phyloP scores from a whole-genome alignment of 2,797 vertebrate genomes.

The Hyperoplus immaculatus region DNA sequence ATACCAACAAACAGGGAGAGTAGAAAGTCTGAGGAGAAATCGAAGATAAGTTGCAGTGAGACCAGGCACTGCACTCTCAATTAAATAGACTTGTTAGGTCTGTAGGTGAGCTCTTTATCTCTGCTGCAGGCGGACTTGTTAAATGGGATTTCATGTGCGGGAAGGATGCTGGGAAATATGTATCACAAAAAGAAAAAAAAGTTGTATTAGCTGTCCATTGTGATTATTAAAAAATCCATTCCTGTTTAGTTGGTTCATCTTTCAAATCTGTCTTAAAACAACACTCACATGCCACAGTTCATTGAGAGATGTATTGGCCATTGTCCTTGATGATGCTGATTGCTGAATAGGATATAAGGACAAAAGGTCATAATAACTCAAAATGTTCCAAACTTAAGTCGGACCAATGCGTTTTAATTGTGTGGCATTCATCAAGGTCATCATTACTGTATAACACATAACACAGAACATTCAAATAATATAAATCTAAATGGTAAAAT shows the following conservation, averaged over 20 bases:
- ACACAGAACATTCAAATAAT: not conserved
- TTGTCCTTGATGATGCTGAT: not conserved
- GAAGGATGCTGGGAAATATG: not conserved
- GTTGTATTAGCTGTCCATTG: too few species aligned
- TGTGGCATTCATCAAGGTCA: not conserved
- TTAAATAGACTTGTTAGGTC: not conserved
- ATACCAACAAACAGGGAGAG: not conserved
- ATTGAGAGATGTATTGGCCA: too few species aligned
- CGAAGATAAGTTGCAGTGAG: not conserved
- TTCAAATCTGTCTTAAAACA: too few species aligned
- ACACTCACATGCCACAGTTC: too few species aligned
- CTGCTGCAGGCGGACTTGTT: not conserved
- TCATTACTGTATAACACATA: not conserved
- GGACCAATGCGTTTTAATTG: not conserved
- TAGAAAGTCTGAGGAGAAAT: not conserved
- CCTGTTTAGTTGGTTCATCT: too few species aligned
- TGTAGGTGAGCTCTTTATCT: not conserved
- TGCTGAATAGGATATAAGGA: not conserved
- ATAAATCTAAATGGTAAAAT: not conserved
- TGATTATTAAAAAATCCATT: too few species aligned
- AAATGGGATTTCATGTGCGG: not conserved
- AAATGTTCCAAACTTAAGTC: not conserved
- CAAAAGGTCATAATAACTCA: not conserved
- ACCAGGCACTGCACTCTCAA: not conserved
- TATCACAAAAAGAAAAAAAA: not conserved